Percentiles rank a stretch among this genome's conserved stretches.
phyloP scores from a whole-genome alignment of 2,888 invertebrate genomes.

The Mesochorus sp. region DNA sequence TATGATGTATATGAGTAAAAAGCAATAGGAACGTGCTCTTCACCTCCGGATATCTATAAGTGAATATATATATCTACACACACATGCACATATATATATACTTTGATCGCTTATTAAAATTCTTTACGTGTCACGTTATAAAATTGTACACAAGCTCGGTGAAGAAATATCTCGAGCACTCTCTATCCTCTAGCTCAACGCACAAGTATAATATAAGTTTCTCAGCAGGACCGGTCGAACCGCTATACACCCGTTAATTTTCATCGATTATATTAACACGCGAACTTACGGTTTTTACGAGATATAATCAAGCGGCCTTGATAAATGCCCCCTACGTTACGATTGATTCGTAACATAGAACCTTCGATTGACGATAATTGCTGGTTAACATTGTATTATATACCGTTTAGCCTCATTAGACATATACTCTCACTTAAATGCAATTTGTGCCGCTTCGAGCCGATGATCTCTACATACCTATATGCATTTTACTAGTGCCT shows the following conservation, averaged over 20 bases:
- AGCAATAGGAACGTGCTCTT: slow-evolving; percentile 53
- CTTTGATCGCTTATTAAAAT: slow-evolving; percentile 39
- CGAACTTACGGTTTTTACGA: no score
- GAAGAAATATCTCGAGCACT: slow-evolving; percentile 50
- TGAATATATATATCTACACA: not conserved
- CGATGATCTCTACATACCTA: no score
- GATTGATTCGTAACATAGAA: no score
- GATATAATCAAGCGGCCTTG: no score
- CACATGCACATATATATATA: not conserved
- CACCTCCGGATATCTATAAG: slow-evolving; percentile 32
- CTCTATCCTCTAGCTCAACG: not conserved
- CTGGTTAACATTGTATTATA: no score
- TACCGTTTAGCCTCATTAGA: no score
- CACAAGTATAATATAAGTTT: not conserved
- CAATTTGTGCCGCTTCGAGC: no score
- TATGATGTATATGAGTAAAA: not conserved
- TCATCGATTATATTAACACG: no score
- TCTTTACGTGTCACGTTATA: slow-evolving; percentile 26
- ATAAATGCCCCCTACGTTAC: no score
- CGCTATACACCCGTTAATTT: not conserved
- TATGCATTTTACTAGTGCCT: no score
- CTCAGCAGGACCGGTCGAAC: slow-evolving; percentile 36
- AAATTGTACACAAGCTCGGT: slow-evolving; percentile 24
- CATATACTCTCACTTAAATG: no score
- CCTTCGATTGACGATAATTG: no score